Base-by-base conservation (phyloP, 2,797 vertebrate genomes). In the Sparidentex hasta region DNA sequence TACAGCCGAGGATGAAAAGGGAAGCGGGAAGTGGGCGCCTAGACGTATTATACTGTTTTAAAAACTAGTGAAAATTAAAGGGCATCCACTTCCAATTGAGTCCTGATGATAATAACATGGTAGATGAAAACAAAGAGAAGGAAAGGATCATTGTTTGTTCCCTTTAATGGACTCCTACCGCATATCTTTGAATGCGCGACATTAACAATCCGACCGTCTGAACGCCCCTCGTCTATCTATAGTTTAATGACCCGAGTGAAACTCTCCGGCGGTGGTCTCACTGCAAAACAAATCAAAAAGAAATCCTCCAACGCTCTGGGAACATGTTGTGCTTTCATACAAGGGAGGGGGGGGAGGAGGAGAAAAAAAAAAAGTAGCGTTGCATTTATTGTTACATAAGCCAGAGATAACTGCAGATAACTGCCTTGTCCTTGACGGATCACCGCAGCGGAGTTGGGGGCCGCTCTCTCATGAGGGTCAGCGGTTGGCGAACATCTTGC, bases 341-440 rank as follows among this genome's bases (percentile, higher is more conserved):
- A 80, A 68, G 54, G 52, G 29, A 79, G 47, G 21, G 33, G 23
- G n/a, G n/a, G n/a, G n/a, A n/a, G n/a, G n/a, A n/a, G n/a, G n/a
- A n/a, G n/a, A n/a, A 0, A n/a, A 56, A 25, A 38, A 48, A 74
- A 65, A 54, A 13, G 5, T 5, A 29, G 46, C 6, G 20, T 44
- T 71, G n/a, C 18, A 47, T 63, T 66, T 68, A 54, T 8, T 41
- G 52, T 81, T 65, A 48, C n/a, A 13, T 70, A 82, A 82, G 59
- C 11, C 21, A 12, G 41, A 55, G 43, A 71, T 57, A 23, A 54
- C 23, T 43, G 48, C 29, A 21, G 71, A 78, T 69, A 46, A 38
- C 51, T 65, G 62, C 46, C 41, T 17, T 56, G 68, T 74, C 71
- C 67, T 76, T 80, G 78, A 76, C 55, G 55, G 55, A 84, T 78